These are phyloP conservation scores for Dicrurus megarhynchus DNA, from an alignment of 2,113 vertebrate genomes.

Conservation along the genomic window DNA sequence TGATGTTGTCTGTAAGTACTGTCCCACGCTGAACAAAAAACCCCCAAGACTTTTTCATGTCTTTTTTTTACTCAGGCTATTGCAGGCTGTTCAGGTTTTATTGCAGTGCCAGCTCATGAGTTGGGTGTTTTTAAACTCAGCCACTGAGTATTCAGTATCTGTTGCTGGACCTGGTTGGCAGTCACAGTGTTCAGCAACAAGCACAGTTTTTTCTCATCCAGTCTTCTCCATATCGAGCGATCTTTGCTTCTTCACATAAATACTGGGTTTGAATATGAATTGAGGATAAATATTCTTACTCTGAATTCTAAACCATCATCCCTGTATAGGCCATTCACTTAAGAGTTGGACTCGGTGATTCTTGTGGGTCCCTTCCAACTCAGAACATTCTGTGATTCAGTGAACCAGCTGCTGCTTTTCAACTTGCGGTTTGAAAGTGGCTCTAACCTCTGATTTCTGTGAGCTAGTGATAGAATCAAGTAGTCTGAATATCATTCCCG, in stretches of 20 bases:
- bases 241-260: not conserved
- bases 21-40: not conserved
- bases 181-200: not conserved
- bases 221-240: fast-evolving
- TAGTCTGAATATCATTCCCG: not conserved
- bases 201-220: not conserved
- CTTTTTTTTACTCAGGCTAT: not conserved
- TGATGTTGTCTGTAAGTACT: not conserved
- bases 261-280: not conserved
- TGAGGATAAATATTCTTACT: not conserved
- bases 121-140: not conserved
- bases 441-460: not conserved
- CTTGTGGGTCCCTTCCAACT: not conserved
- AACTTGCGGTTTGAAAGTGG: not conserved
- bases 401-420: not conserved
- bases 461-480: not conserved
- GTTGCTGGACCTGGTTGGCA: not conserved
- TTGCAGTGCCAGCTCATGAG: not conserved
- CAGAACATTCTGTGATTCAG: not conserved
- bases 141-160: not conserved
- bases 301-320: not conserved
- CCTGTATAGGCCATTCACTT: not conserved
- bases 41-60: not conserved
- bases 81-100: not conserved
- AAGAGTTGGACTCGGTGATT: not conserved